These are phyloP conservation scores for Philaethria dido DNA, from an alignment of 2,888 invertebrate species.

Conservation along the genomic window DNA sequence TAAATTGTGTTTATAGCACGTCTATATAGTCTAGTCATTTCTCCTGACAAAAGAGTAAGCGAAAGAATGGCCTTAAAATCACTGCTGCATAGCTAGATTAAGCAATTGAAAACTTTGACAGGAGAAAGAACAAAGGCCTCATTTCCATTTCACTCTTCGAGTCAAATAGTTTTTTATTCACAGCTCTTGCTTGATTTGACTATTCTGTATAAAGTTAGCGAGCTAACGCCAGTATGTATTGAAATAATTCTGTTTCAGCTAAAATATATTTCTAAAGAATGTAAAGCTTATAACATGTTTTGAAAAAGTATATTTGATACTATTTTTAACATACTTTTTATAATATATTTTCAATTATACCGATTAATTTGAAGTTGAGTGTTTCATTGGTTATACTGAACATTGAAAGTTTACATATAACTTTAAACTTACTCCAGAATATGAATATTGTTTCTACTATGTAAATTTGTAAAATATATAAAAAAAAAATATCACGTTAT, in stretches of 20 bases:
- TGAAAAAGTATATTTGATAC: too few species aligned
- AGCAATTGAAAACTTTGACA: slow-evolving; percentile 25
- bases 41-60: background rate
- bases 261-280: background rate
- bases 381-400: too few species aligned
- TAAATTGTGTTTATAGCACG: slow-evolving; percentile 3
- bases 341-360: too few species aligned
- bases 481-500: too few species aligned
- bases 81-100: slow-evolving; percentile 25
- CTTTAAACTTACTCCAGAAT: too few species aligned
- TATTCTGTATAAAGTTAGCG: slow-evolving; percentile 12
- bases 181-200: slow-evolving; percentile 16
- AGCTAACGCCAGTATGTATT: background rate
- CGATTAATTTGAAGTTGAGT: too few species aligned
- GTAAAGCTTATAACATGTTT: too few species aligned
- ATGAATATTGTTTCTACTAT: too few species aligned
- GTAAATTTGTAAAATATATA: too few species aligned
- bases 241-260: background rate
- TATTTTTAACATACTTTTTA: too few species aligned
- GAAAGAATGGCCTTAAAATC: slow-evolving; percentile 16
- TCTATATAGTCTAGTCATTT: slow-evolving; percentile 8
- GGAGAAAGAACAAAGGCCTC: slow-evolving; percentile 21
- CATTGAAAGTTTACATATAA: too few species aligned
- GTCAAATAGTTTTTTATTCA: slow-evolving; percentile 24
- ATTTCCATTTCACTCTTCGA: slow-evolving; percentile 27